These are phyloP conservation scores for Rostratula benghalensis DNA, from an alignment of 2,113 vertebrate species.

Conservation along the genomic window DNA sequence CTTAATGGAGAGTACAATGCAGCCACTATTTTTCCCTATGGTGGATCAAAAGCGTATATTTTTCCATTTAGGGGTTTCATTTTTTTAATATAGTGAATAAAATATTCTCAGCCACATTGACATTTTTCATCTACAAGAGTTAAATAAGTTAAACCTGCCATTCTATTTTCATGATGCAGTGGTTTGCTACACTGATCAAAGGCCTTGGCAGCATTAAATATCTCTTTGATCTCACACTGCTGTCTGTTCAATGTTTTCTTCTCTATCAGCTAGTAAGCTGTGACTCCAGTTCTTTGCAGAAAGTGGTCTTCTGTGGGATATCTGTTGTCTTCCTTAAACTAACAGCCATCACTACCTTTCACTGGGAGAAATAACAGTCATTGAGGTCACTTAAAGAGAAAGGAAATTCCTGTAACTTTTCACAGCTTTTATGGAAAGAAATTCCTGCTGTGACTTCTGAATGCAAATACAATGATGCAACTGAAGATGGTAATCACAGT, in stretches of 20 bases:
- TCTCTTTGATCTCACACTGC: background rate
- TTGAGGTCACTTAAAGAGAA: background rate
- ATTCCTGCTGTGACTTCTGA: rapidly evolving
- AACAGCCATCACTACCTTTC: background rate
- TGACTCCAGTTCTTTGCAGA: background rate
- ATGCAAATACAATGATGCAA: background rate
- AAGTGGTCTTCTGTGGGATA: background rate
- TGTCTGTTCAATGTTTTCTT: background rate
- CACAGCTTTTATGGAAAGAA: background rate
- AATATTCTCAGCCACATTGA: background rate
- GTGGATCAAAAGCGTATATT: background rate
- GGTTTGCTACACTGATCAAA: background rate
- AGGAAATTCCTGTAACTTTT: background rate
- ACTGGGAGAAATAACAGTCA: background rate
- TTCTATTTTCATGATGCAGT: background rate
- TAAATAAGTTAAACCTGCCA: background rate
- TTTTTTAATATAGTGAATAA: background rate
- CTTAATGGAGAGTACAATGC: background rate
- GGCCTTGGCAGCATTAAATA: background rate
- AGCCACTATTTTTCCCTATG: background rate
- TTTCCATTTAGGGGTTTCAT: background rate
- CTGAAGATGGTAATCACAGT: background rate
- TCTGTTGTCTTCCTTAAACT: background rate
- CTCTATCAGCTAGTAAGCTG: background rate
- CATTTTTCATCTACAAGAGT: background rate